phyloP scores from a whole-genome alignment of 2,113 vertebrate genomes.

The Caranx melampygus region DNA sequence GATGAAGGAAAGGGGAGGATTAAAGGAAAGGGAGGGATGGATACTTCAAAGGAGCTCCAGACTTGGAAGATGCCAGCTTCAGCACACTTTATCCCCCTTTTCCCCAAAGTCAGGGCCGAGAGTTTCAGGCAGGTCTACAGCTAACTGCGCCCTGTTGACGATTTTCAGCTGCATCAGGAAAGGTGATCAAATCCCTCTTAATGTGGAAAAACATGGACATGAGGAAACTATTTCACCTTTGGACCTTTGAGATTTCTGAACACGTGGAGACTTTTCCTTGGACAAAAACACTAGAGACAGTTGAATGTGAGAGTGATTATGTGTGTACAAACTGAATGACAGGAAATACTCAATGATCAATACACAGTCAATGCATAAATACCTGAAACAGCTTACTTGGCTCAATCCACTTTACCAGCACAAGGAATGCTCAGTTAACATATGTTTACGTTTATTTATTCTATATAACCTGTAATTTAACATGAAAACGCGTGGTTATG shows the following conservation, averaged over 20 bases:
- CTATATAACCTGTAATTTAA: neutral
- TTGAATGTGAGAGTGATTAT: neutral
- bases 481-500: neutral
- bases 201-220: neutral
- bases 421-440: neutral
- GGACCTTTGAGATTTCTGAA: neutral
- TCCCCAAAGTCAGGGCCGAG: slow-evolving; percentile 21
- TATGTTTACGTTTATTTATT: neutral
- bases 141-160: slow-evolving; percentile 6
- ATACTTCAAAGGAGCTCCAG: slow-evolving; percentile 47
- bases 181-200: slow-evolving; percentile 14
- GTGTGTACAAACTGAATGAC: too few species aligned
- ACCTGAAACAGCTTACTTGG: too few species aligned
- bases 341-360: neutral
- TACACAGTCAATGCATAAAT: too few species aligned
- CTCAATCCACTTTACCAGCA: neutral
- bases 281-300: neutral
- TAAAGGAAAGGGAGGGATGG: slow-evolving; percentile 16
- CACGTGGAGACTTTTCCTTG: neutral
- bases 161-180: slow-evolving; percentile 31
- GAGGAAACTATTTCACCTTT: neutral
- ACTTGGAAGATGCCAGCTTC: slow-evolving; percentile 35
- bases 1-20: neutral
- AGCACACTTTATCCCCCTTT: slow-evolving; percentile 39
- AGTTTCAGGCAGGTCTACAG: slow-evolving; percentile 25